Percentiles rank a stretch among this genome's conserved stretches.
These are phyloP conservation scores for Montifringilla adamsi DNA, from an alignment of 2,113 vertebrate genomes.

Conservation along the genomic window DNA sequence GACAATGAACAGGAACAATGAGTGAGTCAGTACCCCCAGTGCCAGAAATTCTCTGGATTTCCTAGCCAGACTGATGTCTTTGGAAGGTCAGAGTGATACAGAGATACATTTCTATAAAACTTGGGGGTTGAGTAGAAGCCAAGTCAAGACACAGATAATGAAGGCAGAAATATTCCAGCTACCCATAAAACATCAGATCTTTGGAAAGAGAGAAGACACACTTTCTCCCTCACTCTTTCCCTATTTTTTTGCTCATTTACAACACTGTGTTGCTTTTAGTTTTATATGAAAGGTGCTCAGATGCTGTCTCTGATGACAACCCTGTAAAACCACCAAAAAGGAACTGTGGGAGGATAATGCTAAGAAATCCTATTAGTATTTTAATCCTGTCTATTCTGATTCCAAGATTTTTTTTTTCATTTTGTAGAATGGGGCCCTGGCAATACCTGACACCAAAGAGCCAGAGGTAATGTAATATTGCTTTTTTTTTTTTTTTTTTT, in stretches of 20 bases:
- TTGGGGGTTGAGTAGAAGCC: constrained; percentile 18
- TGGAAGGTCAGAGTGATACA: constrained; percentile 40
- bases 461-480: neutral
- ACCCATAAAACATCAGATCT: neutral
- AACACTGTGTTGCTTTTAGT: neutral
- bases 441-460: neutral
- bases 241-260: neutral
- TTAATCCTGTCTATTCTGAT: neutral
- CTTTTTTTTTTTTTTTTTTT: neutral
- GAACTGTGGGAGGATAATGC: neutral
- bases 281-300: neutral
- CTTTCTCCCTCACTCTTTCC: neutral
- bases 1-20: constrained; percentile 65
- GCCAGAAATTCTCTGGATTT: constrained; percentile 70
- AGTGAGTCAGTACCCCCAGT: constrained; percentile 55
- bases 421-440: neutral
- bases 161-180: constrained; percentile 26
- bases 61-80: constrained; percentile 44
- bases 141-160: constrained; percentile 37
- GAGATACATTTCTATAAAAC: constrained; percentile 45
- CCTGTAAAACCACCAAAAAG: neutral
- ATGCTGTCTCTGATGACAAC: neutral
- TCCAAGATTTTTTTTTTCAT: neutral
- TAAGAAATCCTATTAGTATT: neutral
- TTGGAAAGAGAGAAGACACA: neutral